Conservation (phyloP, 2,113 vertebrate genomes). For the Vidua chalybeata region DNA sequence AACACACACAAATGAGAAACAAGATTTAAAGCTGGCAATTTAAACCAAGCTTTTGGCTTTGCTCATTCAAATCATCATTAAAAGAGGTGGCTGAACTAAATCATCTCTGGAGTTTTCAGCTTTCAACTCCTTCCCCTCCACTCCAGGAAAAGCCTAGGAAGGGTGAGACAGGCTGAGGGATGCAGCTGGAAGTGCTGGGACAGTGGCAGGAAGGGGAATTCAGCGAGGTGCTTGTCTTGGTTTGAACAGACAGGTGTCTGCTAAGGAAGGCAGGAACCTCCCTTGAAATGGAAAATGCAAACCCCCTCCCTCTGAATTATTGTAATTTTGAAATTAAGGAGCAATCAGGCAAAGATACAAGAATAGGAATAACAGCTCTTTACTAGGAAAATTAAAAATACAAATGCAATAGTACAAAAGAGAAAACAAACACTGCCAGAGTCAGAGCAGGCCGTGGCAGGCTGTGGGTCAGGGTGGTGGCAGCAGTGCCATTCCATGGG, state of each 20-base stretch:
- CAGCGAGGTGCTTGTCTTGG: background rate
- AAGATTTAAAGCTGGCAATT: background rate
- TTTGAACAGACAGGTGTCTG: background rate
- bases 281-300: too few relatives aligned
- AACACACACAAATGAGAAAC: background rate
- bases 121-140: background rate
- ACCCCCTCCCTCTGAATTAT: too few relatives aligned
- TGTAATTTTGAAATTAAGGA: too few relatives aligned
- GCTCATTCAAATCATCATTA: background rate
- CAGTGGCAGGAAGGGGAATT: background rate
- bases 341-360: too few relatives aligned
- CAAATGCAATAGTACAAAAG: too few relatives aligned
- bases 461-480: too few relatives aligned
- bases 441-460: too few relatives aligned
- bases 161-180: fast-evolving
- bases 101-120: fast-evolving
- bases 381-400: too few relatives aligned
- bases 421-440: too few relatives aligned
- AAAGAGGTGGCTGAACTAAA: background rate
- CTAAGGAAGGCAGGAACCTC: background rate
- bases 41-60: background rate
- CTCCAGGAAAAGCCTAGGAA: background rate
- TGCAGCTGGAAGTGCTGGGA: background rate
- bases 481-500: too few relatives aligned
- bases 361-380: too few relatives aligned